Percentiles rank a stretch among this genome's conserved stretches.
Conservation (phyloP, 2,888 invertebrate species). For the Gibbula magus region DNA sequence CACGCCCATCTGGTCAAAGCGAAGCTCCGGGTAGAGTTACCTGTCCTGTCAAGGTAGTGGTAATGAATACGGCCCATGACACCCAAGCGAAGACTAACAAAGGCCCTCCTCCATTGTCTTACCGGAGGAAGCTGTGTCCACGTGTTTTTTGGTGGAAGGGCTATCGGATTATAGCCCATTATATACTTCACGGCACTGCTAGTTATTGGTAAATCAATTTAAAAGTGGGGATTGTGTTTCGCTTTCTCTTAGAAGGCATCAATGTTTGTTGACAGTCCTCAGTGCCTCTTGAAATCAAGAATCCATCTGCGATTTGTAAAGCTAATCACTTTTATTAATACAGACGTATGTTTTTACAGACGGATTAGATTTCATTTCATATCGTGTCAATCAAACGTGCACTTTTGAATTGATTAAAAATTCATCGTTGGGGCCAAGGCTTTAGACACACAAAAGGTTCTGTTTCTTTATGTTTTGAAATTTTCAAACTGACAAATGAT, state of each 20-base stretch:
- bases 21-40: neutral
- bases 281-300: neutral
- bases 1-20: neutral
- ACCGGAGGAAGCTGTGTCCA: neutral
- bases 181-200: slow-evolving; percentile 9
- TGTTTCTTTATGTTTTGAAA: no score
- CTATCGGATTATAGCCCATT: slow-evolving; percentile 16
- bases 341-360: slow-evolving; percentile 9
- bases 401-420: no score
- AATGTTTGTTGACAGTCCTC: neutral
- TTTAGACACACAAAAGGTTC: no score
- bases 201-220: slow-evolving; percentile 22
- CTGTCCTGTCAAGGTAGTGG: slow-evolving; percentile 1
- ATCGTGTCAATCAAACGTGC: slow-evolving; percentile 13
- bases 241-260: neutral
- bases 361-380: slow-evolving; percentile 17
- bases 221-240: slow-evolving; percentile 7
- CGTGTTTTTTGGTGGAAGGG: neutral
- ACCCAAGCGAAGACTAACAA: neutral
- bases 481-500: no score
- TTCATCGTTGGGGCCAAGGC: no score
- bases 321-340: slow-evolving; percentile 2
- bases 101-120: slow-evolving; percentile 3
- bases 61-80: slow-evolving; percentile 8
- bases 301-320: neutral